These are phyloP conservation scores for Platorchestia sp. DNA, from an alignment of 1,140 invertebrate genomes.

Conservation along the genomic window DNA sequence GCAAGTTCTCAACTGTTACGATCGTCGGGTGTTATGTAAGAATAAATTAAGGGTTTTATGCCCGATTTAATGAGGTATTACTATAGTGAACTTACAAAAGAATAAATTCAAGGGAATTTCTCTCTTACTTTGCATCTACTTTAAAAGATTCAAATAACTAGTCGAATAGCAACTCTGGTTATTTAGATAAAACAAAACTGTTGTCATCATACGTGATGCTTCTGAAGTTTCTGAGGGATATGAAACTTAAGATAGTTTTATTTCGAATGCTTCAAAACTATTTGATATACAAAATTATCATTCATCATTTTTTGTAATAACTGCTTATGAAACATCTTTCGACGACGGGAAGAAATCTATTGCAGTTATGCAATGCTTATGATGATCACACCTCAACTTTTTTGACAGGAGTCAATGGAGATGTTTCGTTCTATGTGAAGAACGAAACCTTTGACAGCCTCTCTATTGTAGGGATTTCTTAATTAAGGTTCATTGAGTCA, in stretches of 20 bases:
- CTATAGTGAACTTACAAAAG: too few species aligned
- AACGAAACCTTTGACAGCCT: not conserved
- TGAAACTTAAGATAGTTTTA: not conserved
- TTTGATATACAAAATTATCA: not conserved
- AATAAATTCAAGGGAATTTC: too few species aligned
- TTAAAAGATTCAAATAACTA: too few species aligned
- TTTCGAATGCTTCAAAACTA: not conserved
- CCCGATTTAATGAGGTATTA: too few species aligned
- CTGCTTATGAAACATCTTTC: not conserved
- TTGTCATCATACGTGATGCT: too few species aligned
- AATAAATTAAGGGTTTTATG: too few species aligned
- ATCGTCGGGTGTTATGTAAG: too few species aligned
- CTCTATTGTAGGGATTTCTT: not conserved
- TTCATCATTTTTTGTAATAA: not conserved
- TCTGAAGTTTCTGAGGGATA: not conserved
- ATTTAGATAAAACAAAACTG: too few species aligned
- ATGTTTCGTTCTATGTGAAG: not conserved
- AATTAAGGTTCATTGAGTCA: constrained; percentile 14
- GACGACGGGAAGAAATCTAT: not conserved
- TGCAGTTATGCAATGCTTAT: not conserved
- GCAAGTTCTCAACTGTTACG: too few species aligned
- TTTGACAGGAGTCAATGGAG: not conserved
- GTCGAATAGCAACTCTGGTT: too few species aligned
- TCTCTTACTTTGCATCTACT: too few species aligned
- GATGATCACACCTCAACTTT: not conserved